Evolutionary conservation across 2,797 vertebrate species (phyloP), one percentile per base, ranked within the genome.

Genomic region (Bradypodion pumilum): DNA sequence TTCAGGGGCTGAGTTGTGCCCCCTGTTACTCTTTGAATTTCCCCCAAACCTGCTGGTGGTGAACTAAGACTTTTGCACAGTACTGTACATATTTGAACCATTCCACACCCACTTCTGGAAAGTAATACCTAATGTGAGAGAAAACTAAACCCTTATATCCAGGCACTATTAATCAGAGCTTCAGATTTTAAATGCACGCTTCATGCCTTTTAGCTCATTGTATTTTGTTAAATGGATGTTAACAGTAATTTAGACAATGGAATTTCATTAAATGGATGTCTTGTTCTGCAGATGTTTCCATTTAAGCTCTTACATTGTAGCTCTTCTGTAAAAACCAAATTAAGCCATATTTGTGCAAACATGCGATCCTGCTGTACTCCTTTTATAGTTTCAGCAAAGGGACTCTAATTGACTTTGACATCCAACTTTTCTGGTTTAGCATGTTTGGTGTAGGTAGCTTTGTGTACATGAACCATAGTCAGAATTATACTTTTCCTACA

Each of bases 181-280:
- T 82, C 37, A 42, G 49, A 56, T 78, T 85, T 83, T 75, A 78
- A 16, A 40, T 40, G 10, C 7, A 66, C 63, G 10, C 7, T 84
- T 89, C 63, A 42, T 2, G 81, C 15, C 10, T 7, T 35, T 83
- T 88, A 32, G 4, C 12, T 2, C 85, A 59, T 27, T 27, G 74
- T 49, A 3, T 12, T 62, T 4, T 27, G 1, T 84, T 73, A 63
- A 78, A 44, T 78, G 25, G 25, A n/a, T 78, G 27, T 44, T n/a
- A 65, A 78, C 21, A 42, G 27, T 63, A 9, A 19, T 62, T 78
- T 63, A 27, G 42, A 25, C 1, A 27, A 44, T 63, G 69, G 12
- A 72, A 37, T 74, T 27, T 5, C 12, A 27, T 82, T 29, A 32
- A 74, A 15, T 46, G 13, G 32, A n/a, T 60, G 42, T 81, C 59